A percentile compares a stretch with the other conserved stretches of the same genome.
Evolutionary conservation across 2,888 invertebrate species (phyloP).

Genomic region (Oscheius sp.): DNA sequence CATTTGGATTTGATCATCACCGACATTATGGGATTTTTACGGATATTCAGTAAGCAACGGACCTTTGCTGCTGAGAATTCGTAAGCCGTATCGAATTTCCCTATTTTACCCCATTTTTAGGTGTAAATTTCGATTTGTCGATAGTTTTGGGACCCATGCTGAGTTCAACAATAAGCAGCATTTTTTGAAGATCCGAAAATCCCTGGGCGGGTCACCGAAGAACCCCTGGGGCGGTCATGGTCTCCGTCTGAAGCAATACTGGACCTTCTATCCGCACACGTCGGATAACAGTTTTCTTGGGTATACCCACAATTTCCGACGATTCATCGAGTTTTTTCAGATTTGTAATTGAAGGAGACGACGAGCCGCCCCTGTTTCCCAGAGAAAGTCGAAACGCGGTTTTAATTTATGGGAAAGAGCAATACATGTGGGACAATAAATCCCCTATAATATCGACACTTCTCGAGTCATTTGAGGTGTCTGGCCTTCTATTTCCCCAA

Average conservation of each 20-base stretch:
- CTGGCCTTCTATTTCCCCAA: background rate
- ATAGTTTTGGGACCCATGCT: slow-evolving; percentile 76
- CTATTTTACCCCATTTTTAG: slow-evolving; percentile 60
- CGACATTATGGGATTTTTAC: slow-evolving; percentile 75
- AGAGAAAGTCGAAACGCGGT: slow-evolving; percentile 35
- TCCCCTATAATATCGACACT: slow-evolving; percentile 42
- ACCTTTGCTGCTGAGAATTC: slow-evolving; percentile 43
- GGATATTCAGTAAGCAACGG: slow-evolving; percentile 74
- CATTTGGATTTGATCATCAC: slow-evolving; percentile 75
- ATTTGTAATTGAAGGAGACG: slow-evolving; percentile 21
- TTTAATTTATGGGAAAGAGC: slow-evolving; percentile 75
- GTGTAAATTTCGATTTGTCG: slow-evolving; percentile 75
- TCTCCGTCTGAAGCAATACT: slow-evolving; percentile 72
- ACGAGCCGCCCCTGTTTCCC: slow-evolving; percentile 6
- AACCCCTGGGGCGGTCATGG: slow-evolving; percentile 76
- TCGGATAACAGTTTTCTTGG: slow-evolving; percentile 77
- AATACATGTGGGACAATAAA: slow-evolving; percentile 75
- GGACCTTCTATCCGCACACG: slow-evolving; percentile 74
- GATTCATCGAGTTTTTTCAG: background rate
- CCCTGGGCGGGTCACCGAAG: slow-evolving; percentile 59
- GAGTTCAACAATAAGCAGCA: slow-evolving; percentile 74
- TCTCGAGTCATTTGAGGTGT: slow-evolving; percentile 42
- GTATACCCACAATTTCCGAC: slow-evolving; percentile 69
- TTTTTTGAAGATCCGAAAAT: slow-evolving; percentile 70
- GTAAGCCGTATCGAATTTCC: background rate